Evolutionary conservation across 1,140 invertebrate genomes (phyloP), one percentile per base, ranked within the genome.

Genomic region (Drosophila nebulosa): DNA sequence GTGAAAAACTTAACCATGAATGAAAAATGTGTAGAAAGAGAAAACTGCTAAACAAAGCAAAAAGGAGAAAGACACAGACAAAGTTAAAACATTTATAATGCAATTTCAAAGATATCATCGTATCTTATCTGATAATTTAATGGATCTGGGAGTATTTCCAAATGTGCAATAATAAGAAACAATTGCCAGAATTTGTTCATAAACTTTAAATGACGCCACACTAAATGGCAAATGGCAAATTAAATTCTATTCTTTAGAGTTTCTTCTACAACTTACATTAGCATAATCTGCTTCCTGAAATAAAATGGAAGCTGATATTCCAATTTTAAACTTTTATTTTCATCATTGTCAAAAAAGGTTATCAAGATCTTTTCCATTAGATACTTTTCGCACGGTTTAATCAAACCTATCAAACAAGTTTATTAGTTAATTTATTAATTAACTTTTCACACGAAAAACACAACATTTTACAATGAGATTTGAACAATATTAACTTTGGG

Each of bases 1-100:
- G 9, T 22, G 36, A 46, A 24, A 52, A 63, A 57, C 56, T 21
- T 18, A 73, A 73, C 61, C 56, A 35, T 73, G 69, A 73, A 73
- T 73, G 53, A 72, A 73, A 73, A 32, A 18, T 21, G 26, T 42
- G 24, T 50, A 35, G 30, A 14, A 22, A 57, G 62, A 32, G 35
- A 61, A 42, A 26, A 56, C 26, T 9, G 14, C 26, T 10, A 3
- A 50, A 71, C 50, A 64, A 56, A 14, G 26, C 16, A 59, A 53
- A 24, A 53, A 59, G 22, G 22, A 74, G 71, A 74, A 66, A 74
- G 57, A 46, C 62, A 61, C 18, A 56, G 59, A 50, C 46, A 46
- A 46, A 46, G 39, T 21, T 46, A 3, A 46, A 46, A 16, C 16
- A 46, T 46, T 46, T 46, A 46, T 46, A 46, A 46, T 46, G 16